Conservation (phyloP, 2,113 vertebrate genomes). For the Promerops cafer region DNA sequence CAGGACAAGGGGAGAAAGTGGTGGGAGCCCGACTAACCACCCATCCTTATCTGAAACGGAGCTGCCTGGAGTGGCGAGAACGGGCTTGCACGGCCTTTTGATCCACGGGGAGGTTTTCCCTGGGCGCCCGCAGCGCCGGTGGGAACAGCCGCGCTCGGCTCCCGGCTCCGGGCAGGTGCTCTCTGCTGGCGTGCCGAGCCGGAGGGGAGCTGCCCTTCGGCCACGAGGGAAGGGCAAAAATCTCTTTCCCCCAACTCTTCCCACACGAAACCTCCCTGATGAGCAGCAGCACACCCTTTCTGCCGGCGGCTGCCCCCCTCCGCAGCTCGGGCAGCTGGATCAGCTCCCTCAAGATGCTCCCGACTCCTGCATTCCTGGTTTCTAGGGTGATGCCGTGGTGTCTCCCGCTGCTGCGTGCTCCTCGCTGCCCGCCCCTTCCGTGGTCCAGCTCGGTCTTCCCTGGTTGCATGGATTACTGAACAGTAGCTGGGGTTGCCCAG, state of each 20-base stretch:
- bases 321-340: neutral
- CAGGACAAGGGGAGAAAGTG: neutral
- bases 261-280: fast-evolving
- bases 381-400: neutral
- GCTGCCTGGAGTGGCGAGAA: neutral
- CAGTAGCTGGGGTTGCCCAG: neutral
- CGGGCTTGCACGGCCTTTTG: neutral
- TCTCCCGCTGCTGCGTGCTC: neutral
- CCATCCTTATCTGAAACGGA: neutral
- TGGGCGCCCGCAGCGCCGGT: neutral
- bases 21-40: neutral
- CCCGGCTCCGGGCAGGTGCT: neutral
- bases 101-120: slow-evolving; percentile 12
- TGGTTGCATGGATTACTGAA: neutral
- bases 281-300: neutral
- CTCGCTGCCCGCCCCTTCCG: neutral
- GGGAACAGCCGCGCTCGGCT: neutral
- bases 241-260: neutral
- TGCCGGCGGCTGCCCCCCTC: neutral
- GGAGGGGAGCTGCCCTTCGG: neutral
- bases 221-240: neutral
- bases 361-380: neutral
- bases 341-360: neutral
- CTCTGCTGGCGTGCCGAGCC: fast-evolving
- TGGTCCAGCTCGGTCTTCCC: neutral